phyloP scores from a whole-genome alignment of 2,797 vertebrate genomes.

The Galago senegalensis region DNA sequence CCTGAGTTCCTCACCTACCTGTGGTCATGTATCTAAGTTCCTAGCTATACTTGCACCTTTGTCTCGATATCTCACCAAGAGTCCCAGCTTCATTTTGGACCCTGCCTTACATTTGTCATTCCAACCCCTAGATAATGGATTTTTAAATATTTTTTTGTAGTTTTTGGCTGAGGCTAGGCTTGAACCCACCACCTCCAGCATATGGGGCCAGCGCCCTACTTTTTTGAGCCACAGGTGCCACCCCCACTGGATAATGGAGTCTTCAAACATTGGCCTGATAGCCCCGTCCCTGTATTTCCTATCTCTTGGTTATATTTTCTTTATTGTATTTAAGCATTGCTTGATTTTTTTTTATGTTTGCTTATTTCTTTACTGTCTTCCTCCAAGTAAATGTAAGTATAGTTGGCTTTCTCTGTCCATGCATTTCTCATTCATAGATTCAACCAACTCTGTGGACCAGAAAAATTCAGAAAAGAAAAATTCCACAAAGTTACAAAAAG shows the following conservation, averaged over 20 bases:
- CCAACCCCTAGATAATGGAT: neutral
- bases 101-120: neutral
- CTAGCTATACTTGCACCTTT: neutral
- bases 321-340: neutral
- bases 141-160: no score
- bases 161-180: no score
- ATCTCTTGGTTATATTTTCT: constrained; percentile 35
- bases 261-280: neutral
- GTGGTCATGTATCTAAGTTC: neutral
- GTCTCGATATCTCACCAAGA: neutral
- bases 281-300: neutral
- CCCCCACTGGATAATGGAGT: neutral
- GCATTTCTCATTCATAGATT: neutral
- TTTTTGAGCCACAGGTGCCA: no score
- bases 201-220: no score
- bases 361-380: neutral
- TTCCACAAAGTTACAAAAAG: neutral
- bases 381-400: constrained; percentile 2
- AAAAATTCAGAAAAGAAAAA: neutral
- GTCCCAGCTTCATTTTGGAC: neutral
- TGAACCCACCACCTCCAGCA: no score
- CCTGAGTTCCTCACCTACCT: neutral
- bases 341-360: neutral
- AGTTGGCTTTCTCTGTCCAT: neutral
- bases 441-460: neutral